Conservation (phyloP, 2,113 vertebrate genomes). For the Hydrochoerus hydrochaeris region DNA sequence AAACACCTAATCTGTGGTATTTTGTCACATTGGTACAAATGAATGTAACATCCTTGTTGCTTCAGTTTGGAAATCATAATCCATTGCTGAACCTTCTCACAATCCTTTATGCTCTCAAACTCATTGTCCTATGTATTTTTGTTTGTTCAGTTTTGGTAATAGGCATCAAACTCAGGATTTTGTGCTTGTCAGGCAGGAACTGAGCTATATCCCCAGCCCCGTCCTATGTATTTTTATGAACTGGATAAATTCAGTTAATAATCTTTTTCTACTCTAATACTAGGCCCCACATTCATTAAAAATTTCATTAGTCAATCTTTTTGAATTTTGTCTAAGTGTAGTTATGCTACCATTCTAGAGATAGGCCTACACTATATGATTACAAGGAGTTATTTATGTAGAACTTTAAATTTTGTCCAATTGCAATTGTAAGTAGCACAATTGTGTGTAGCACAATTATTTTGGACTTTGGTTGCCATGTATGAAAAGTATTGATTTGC, state of each 20-base stretch:
- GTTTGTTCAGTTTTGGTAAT: too few species aligned
- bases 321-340: not conserved
- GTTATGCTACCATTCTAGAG: not conserved
- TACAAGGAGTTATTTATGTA: not conserved
- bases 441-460: not conserved
- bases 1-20: not conserved
- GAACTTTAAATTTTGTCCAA: not conserved
- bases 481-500: constrained; percentile 13
- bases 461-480: not conserved
- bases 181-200: too few species aligned
- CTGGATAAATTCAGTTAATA: not conserved
- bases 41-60: not conserved
- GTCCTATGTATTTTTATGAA: not conserved
- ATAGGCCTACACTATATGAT: not conserved
- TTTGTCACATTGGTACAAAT: not conserved
- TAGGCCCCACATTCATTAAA: not conserved
- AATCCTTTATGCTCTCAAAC: not conserved
- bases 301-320: not conserved
- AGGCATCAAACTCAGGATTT: too few species aligned
- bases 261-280: not conserved
- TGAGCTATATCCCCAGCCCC: not conserved
- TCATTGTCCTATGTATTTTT: not conserved
- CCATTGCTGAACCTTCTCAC: not conserved
- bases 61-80: constrained; percentile 27
- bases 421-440: not conserved